Evolutionary conservation across 1,140 invertebrate species (phyloP).

Genomic region (Andrena cerasifolii): DNA sequence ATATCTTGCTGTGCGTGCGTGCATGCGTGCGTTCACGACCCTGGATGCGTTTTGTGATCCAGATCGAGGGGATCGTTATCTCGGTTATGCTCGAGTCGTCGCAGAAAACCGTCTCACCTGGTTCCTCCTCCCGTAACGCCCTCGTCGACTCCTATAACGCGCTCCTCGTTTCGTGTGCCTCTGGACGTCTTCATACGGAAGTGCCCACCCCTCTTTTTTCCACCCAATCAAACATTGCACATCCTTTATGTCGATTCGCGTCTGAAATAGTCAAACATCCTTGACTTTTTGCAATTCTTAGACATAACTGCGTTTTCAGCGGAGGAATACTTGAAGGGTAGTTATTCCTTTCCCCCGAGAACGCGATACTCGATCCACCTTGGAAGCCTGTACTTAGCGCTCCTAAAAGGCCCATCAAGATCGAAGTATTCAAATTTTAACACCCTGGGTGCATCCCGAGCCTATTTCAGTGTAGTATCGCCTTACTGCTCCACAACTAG

Average conservation of each 20-base stretch:
- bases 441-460: constrained; percentile 30
- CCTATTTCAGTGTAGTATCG: constrained; percentile 22
- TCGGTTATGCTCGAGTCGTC: constrained; percentile 72
- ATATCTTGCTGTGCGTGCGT: constrained; percentile 42
- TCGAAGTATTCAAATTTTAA: constrained; percentile 65
- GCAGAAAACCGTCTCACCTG: constrained; percentile 75
- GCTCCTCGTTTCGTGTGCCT: constrained; percentile 14
- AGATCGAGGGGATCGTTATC: constrained; percentile 77
- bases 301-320: too few species aligned
- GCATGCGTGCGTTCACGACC: constrained; percentile 63
- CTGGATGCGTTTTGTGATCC: constrained; percentile 75
- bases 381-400: constrained; percentile 61
- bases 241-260: too few species aligned
- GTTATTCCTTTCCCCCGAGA: neutral
- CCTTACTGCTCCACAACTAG: too few species aligned
- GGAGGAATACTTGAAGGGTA: too few species aligned
- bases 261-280: too few species aligned
- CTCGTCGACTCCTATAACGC: constrained; percentile 39
- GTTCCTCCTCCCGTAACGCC: constrained; percentile 58
- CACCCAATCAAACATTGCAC: too few species aligned
- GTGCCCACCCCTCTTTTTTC: constrained; percentile 6
- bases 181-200: constrained; percentile 34
- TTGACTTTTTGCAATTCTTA: too few species aligned
- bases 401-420: constrained; percentile 49
- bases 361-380: constrained; percentile 51